Conservation (phyloP, 2,113 vertebrate species). For the Hypanus sabinus region DNA sequence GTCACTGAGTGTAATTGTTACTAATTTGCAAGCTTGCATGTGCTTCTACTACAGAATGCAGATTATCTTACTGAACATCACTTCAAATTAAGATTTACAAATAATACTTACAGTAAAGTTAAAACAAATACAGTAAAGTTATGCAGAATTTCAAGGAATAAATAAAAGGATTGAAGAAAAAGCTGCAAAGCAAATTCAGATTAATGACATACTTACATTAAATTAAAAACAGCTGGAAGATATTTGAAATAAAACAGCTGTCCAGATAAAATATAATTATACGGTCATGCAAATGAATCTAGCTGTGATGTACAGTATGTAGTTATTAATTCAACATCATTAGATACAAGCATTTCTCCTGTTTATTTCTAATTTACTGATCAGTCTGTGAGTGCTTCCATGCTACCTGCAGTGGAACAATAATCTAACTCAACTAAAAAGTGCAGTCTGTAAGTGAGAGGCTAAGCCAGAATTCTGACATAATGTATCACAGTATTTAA, state of each 20-base stretch:
- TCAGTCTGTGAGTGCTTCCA: not conserved
- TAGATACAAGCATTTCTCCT: not conserved
- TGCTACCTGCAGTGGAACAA: not conserved
- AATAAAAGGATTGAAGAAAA: not conserved
- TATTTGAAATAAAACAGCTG: not conserved
- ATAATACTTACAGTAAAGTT: not conserved
- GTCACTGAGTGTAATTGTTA: not conserved
- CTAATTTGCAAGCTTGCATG: not conserved
- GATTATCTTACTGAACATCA: not conserved
- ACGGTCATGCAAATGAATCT: not conserved
- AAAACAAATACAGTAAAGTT: not conserved
- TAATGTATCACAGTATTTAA: not conserved
- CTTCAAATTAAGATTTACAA: not conserved
- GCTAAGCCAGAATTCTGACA: not conserved
- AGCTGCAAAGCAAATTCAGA: not conserved
- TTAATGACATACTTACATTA: not conserved
- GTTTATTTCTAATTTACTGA: not conserved
- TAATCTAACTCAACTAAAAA: not conserved
- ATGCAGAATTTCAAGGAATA: not conserved
- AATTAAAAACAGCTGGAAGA: constrained; percentile 1
- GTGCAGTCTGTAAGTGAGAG: not conserved
- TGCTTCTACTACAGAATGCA: not conserved
- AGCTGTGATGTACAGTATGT: not conserved
- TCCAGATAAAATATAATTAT: constrained; percentile 7
- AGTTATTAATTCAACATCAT: not conserved